Evolutionary conservation across 2,113 vertebrate species (phyloP).

Genomic region (Cynocephalus volans): DNA sequence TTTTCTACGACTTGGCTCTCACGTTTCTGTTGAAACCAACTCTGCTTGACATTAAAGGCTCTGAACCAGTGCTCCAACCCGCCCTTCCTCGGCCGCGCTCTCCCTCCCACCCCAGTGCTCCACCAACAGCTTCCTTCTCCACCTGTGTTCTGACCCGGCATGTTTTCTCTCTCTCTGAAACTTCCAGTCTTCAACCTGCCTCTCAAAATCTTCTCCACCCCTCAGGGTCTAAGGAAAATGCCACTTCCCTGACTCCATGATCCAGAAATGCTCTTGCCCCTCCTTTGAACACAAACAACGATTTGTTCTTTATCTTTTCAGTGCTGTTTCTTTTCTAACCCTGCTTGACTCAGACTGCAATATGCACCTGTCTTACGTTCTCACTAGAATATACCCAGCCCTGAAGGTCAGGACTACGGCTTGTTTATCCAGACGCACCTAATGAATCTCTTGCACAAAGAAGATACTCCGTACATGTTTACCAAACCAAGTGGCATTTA

Average conservation of each 20-base stretch:
- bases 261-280: not conserved
- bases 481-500: not conserved
- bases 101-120: fast-evolving
- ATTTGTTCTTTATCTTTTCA: not conserved
- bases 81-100: not conserved
- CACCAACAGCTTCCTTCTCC: too few species aligned
- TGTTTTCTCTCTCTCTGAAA: not conserved
- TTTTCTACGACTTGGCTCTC: not conserved
- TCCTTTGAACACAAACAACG: not conserved
- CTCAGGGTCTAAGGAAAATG: not conserved
- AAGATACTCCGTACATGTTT: not conserved
- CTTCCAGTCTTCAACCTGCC: not conserved
- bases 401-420: not conserved
- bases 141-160: not conserved
- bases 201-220: not conserved
- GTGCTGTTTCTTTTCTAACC: not conserved
- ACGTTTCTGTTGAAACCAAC: not conserved
- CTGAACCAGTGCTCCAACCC: not conserved
- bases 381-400: not conserved
- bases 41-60: not conserved
- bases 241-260: not conserved
- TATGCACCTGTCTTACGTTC: not conserved
- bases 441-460: not conserved
- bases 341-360: not conserved
- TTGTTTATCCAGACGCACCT: not conserved